Conservation (phyloP, 1,140 invertebrate species). For the Oedothorax gibbosus region DNA sequence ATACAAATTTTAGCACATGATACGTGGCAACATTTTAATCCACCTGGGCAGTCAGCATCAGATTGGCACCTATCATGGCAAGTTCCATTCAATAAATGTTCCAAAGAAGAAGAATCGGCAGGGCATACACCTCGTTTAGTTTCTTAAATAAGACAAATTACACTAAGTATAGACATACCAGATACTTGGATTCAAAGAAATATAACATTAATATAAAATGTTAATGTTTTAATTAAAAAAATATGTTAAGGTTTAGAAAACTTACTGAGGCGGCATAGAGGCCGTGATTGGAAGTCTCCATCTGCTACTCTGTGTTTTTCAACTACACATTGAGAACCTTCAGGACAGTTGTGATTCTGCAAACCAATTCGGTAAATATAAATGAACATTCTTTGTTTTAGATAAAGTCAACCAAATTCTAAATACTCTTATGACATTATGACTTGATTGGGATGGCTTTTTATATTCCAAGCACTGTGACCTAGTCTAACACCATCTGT, state of each 20-base stretch:
- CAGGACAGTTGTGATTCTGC: conserved; percentile 72
- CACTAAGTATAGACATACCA: background rate
- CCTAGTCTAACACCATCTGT: too few relatives aligned
- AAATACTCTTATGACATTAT: too few relatives aligned
- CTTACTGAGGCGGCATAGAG: conserved; percentile 63
- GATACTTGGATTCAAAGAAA: background rate
- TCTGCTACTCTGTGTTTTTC: conserved; percentile 71
- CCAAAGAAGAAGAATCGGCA: background rate
- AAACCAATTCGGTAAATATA: background rate
- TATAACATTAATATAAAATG: background rate
- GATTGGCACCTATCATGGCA: conserved; percentile 76
- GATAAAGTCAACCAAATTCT: too few relatives aligned
- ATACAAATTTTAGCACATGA: conserved; percentile 82
- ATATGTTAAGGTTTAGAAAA: background rate
- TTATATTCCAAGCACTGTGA: too few relatives aligned
- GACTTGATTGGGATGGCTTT: too few relatives aligned
- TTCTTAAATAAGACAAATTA: conserved; percentile 19
- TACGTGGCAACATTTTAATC: conserved; percentile 83
- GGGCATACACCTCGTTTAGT: conserved; percentile 36
- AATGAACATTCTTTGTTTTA: background rate
- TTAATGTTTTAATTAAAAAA: background rate
- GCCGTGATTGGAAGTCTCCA: conserved; percentile 60
- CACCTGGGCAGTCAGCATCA: conserved; percentile 84
- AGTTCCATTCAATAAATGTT: conserved; percentile 46
- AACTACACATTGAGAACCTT: conserved; percentile 78